These are phyloP conservation scores for Pycnonotus jocosus DNA, from an alignment of 2,113 vertebrate genomes.

Conservation along the genomic window DNA sequence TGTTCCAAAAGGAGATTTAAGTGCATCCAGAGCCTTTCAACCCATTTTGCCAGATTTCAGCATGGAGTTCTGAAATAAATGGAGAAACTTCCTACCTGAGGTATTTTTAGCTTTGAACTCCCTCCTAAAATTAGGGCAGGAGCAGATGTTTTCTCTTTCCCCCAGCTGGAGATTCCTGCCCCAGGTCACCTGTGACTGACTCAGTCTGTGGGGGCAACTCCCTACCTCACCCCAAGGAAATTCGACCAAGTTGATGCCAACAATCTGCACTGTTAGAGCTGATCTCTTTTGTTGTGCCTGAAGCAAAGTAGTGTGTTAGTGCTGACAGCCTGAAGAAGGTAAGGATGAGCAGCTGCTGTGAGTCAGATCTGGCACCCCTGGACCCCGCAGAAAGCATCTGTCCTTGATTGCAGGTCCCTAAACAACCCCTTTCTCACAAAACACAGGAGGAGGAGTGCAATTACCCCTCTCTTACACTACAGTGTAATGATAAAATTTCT, in stretches of 20 bases:
- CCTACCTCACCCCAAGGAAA: not conserved
- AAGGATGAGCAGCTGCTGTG: not conserved
- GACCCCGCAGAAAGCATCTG: not conserved
- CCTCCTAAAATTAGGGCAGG: not conserved
- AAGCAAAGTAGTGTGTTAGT: not conserved
- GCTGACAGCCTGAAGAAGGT: not conserved
- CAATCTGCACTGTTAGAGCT: not conserved
- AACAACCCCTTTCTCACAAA: not conserved
- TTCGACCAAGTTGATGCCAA: not conserved
- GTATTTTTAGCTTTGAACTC: constrained; percentile 16
- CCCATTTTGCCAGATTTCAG: not conserved
- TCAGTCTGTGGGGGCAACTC: not conserved
- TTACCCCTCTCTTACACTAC: not conserved
- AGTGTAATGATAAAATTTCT: not conserved
- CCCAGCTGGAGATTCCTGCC: not conserved
- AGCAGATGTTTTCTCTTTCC: not conserved
- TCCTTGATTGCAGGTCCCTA: not conserved
- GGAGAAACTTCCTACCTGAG: not conserved
- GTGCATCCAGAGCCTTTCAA: not conserved
- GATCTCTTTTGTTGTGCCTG: not conserved
- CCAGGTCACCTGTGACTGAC: not conserved
- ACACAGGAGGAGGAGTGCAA: not conserved
- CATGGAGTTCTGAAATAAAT: not conserved
- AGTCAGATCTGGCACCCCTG: not conserved
- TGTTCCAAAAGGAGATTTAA: not conserved